Evolutionary conservation across 2,797 vertebrate species (phyloP), one percentile per base, ranked within the genome.

Genomic region (Acomys russatus): DNA sequence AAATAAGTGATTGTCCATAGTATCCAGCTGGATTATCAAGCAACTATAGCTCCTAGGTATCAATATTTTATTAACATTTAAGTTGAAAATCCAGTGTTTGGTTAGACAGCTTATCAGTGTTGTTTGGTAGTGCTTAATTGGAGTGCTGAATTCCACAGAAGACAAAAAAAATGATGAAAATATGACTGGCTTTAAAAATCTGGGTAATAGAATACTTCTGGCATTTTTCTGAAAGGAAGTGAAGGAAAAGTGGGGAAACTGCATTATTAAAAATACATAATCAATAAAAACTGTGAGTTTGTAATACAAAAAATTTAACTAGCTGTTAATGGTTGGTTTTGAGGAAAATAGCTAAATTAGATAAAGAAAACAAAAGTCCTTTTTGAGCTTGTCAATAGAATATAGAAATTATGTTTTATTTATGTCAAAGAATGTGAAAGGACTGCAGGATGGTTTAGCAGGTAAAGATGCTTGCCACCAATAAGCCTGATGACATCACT

Each of bases 331-430:
- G 25, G 28, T 92, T 0, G 15, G 33, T 94, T 20, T 94, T 82
- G 10, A 92, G 3, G 71, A 6, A 74, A 92, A 96, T 64, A 95
- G 51, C 90, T 96, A 79, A 74, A 93, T 66, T 71, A 78, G 61
- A 71, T 44, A 25, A 92, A 91, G 35, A 86, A 93, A 96, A 85
- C 33, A 25, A 12, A 92, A 90, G 92, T 59, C 56, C 15, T 73
- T 85, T n/a, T 85, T 85, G 30, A 93, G 3, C 9, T 96, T 92
- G 51, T 79, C 71, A 89, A 78, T 17, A 92, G 63, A 96, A 73
- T 94, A 49, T 66, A 79, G 51, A 96, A 93, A 68, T 90, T 44
- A 61, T 61, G 7, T 87, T 10, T 80, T 73, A 12, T 68, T 84
- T 94, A 73, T 88, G 68, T 28, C 54, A 88, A 59, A 25, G 73